phyloP scores from a whole-genome alignment of 2,113 vertebrate species.

The Eulemur rufifrons region DNA sequence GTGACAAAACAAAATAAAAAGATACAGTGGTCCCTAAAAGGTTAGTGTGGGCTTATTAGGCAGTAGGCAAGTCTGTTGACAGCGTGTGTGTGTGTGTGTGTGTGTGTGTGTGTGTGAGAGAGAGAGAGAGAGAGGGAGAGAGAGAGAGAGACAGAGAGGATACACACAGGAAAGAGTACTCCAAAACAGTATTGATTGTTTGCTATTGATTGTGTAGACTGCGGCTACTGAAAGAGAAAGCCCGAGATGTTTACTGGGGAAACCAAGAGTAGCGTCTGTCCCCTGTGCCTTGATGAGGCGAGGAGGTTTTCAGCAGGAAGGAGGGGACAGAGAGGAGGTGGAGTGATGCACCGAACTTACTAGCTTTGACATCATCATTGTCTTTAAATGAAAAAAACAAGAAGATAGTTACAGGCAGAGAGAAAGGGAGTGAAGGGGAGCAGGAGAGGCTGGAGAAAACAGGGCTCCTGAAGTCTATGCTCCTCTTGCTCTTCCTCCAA shows the following conservation, averaged over 20 bases:
- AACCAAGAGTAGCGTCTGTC: constrained; percentile 52
- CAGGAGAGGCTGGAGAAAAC: constrained; percentile 54
- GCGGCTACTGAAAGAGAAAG: constrained; percentile 63
- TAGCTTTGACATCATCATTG: constrained; percentile 86
- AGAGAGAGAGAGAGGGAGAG: neutral
- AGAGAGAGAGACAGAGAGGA: neutral
- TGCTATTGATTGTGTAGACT: constrained; percentile 75
- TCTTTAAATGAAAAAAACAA: constrained; percentile 68
- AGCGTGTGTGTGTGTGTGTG: neutral
- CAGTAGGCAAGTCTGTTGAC: neutral
- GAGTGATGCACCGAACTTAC: constrained; percentile 82
- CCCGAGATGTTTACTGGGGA: constrained; percentile 64
- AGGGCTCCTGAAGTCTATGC: constrained; percentile 60
- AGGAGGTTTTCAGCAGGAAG: constrained; percentile 66
- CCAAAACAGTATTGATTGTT: constrained; percentile 71
- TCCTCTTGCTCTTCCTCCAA: neutral
- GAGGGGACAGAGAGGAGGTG: constrained; percentile 77
- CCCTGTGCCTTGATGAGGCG: constrained; percentile 57
- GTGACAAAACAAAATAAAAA: constrained; percentile 21
- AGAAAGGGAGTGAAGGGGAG: constrained; percentile 59
- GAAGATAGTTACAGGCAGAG: constrained; percentile 70
- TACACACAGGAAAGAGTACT: constrained; percentile 42
- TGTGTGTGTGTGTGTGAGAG: neutral
- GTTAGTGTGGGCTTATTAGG: neutral
- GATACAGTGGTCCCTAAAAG: neutral